These are phyloP conservation scores for Heliornis fulica DNA, from an alignment of 2,113 vertebrate genomes.

Conservation along the genomic window DNA sequence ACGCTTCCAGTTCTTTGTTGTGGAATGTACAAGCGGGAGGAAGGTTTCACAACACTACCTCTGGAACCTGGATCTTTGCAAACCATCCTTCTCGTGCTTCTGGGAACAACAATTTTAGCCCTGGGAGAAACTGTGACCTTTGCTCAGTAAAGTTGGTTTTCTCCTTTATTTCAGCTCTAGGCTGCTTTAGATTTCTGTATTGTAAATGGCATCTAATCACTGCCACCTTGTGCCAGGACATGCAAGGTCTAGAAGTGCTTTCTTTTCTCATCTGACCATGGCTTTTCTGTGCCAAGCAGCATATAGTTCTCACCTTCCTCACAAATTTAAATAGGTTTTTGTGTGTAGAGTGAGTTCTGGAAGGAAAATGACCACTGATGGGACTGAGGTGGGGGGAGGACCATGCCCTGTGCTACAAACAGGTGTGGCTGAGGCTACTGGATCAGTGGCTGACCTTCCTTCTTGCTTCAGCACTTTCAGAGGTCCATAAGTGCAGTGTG, in stretches of 20 bases:
- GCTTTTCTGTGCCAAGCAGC: neutral
- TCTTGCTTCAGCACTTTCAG: neutral
- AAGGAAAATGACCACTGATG: neutral
- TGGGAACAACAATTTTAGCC: neutral
- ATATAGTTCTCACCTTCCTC: neutral
- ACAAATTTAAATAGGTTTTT: neutral
- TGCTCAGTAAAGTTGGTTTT: neutral
- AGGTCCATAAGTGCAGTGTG: neutral
- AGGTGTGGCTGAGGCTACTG: neutral
- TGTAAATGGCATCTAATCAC: neutral
- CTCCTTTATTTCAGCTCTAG: neutral
- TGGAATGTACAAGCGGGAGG: neutral
- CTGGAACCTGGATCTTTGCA: neutral
- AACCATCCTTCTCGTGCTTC: neutral
- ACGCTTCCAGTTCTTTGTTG: conserved; percentile 13
- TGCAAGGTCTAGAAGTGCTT: neutral
- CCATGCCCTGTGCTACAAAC: accelerated
- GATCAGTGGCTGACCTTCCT: neutral
- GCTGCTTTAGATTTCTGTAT: neutral
- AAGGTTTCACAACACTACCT: neutral
- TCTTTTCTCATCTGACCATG: neutral
- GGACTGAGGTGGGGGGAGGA: neutral
- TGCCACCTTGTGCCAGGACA: neutral
- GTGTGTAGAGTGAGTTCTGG: neutral
- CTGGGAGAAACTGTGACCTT: conserved; percentile 1